These are phyloP conservation scores for Ophion ventricosus DNA, from an alignment of 2,888 invertebrate genomes.

Conservation along the genomic window DNA sequence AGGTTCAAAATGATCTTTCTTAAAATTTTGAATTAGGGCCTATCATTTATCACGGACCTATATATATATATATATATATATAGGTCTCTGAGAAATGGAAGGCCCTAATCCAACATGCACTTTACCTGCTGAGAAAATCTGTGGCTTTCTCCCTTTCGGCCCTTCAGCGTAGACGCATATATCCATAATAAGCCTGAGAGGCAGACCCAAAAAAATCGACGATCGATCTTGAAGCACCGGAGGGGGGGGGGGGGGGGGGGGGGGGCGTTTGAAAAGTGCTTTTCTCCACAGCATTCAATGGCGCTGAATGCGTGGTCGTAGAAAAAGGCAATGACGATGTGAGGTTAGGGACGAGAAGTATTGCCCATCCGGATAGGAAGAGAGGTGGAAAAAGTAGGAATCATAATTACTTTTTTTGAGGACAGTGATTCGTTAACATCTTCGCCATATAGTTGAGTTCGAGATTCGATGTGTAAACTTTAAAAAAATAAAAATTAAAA, in stretches of 20 bases:
- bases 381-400: constrained; percentile 23
- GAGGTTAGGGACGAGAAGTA: constrained; percentile 15
- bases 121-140: background rate
- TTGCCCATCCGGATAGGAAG: constrained; percentile 1
- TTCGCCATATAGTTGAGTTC: constrained; percentile 11
- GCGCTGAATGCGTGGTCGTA: background rate
- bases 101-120: background rate
- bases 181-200: background rate
- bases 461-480: background rate
- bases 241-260: background rate
- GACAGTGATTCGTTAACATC: constrained; percentile 35
- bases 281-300: constrained; percentile 22
- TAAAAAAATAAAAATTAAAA: background rate
- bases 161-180: background rate
- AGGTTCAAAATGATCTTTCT: too few relatives aligned
- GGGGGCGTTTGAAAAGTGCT: constrained; percentile 1
- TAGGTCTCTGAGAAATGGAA: background rate
- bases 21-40: too few relatives aligned
- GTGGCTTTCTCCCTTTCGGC: background rate
- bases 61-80: too few relatives aligned
- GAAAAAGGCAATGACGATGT: constrained; percentile 45
- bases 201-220: constrained; percentile 42
- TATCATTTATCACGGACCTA: too few relatives aligned
- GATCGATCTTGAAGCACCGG: constrained; percentile 36
- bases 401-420: constrained; percentile 32